phyloP scores from a whole-genome alignment of 2,888 invertebrate genomes.

The Morpho achilles region DNA sequence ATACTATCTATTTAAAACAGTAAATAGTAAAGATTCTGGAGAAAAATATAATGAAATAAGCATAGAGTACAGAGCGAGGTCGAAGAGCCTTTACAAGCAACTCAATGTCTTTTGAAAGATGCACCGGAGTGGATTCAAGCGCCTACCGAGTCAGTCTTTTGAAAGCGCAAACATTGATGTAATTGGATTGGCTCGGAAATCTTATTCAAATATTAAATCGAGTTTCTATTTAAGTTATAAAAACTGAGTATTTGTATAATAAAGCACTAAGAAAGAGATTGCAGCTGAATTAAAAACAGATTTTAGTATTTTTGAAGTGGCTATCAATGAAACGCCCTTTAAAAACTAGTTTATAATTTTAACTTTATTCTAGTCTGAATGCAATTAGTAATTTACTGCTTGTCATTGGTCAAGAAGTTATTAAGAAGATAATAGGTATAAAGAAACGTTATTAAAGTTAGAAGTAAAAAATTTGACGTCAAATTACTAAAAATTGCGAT shows the following conservation, averaged over 20 bases:
- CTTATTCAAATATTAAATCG: conserved; percentile 28
- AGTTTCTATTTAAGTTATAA: conserved; percentile 23
- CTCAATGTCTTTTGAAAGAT: conserved; percentile 38
- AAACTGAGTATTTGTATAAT: background rate
- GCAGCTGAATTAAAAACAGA: no score
- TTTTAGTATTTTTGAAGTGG: no score
- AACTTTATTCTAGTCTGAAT: no score
- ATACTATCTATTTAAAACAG: background rate
- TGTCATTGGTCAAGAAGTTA: no score
- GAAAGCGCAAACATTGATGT: conserved; percentile 52
- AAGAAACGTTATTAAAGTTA: no score
- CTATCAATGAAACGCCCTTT: no score
- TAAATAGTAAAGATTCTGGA: background rate
- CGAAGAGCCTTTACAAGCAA: conserved; percentile 29
- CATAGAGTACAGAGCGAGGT: conserved; percentile 9
- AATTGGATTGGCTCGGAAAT: conserved; percentile 60
- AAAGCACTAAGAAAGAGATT: no score
- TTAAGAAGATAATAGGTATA: no score
- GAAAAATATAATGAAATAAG: conserved; percentile 37
- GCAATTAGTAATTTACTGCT: no score
- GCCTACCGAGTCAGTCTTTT: conserved; percentile 47
- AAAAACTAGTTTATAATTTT: no score
- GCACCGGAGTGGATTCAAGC: conserved; percentile 37
- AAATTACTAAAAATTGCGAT: no score
- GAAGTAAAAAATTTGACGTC: no score